phyloP scores from a whole-genome alignment of 1,140 invertebrate species.

The Zaprionus vittiger region DNA sequence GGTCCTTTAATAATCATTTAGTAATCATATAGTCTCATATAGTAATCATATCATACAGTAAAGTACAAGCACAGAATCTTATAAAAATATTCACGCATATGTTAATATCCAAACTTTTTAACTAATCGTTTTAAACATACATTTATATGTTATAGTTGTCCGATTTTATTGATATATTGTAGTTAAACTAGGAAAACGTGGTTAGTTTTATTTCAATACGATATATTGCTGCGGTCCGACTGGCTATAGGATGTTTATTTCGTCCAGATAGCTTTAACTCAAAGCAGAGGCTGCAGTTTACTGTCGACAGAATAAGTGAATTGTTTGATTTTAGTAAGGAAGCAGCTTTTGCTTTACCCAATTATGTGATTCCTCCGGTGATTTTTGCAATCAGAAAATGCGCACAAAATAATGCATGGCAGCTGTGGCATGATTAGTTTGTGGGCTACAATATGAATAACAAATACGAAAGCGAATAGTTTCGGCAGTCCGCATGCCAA shows the following conservation, averaged over 20 bases:
- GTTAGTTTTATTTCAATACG: too few species aligned
- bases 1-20: background rate
- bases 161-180: too few species aligned
- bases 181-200: background rate
- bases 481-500: conserved; percentile 17
- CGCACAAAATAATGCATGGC: conserved; percentile 61
- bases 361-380: conserved; percentile 73
- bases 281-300: background rate
- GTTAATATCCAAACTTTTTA: too few species aligned
- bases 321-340: background rate
- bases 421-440: conserved; percentile 67
- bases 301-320: background rate
- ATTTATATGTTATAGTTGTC: too few species aligned
- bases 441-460: conserved; percentile 48
- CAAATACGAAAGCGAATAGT: conserved; percentile 34
- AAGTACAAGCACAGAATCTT: too few species aligned
- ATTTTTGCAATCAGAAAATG: conserved; percentile 79
- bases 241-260: too few species aligned
- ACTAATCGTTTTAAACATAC: too few species aligned
- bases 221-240: too few species aligned
- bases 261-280: too few species aligned
- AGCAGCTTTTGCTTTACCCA: conserved; percentile 18
- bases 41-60: background rate
- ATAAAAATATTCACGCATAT: too few species aligned
- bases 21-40: background rate